Conservation (phyloP, 2,797 vertebrate species). For the Dermochelys coriacea region DNA sequence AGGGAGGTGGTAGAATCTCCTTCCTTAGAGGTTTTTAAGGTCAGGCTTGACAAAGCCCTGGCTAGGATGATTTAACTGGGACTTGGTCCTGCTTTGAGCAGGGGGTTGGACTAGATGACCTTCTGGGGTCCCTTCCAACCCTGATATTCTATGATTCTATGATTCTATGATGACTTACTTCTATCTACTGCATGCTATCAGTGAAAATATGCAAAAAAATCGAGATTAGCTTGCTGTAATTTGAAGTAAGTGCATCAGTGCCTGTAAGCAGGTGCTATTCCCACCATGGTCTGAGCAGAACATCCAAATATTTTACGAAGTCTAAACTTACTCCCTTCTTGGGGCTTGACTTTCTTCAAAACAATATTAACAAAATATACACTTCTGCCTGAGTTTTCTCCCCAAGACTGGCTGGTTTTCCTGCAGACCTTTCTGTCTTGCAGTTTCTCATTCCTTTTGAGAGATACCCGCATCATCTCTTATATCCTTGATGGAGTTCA, state of each 20-base stretch:
- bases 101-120: too few relatives aligned
- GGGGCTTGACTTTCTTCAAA: neutral
- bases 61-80: too few relatives aligned
- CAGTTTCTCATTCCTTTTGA: neutral
- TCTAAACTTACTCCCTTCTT: neutral
- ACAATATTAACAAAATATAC: neutral
- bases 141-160: too few relatives aligned
- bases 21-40: too few relatives aligned
- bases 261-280: neutral
- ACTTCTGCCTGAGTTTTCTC: slow-evolving; percentile 9
- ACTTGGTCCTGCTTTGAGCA: too few relatives aligned
- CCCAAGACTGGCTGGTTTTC: neutral
- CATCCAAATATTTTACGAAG: neutral
- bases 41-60: too few relatives aligned
- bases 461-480: neutral
- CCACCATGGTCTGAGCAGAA: neutral
- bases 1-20: too few relatives aligned
- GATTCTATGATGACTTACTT: neutral
- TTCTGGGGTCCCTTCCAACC: too few relatives aligned
- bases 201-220: neutral
- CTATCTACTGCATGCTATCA: neutral
- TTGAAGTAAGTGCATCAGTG: neutral
- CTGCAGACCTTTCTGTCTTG: neutral
- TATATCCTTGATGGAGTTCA: neutral
- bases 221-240: neutral